A percentile compares a stretch with the other conserved stretches of the same genome.
These are phyloP conservation scores for Heliconius hermathena DNA, from an alignment of 1,140 invertebrate genomes.

Conservation along the genomic window DNA sequence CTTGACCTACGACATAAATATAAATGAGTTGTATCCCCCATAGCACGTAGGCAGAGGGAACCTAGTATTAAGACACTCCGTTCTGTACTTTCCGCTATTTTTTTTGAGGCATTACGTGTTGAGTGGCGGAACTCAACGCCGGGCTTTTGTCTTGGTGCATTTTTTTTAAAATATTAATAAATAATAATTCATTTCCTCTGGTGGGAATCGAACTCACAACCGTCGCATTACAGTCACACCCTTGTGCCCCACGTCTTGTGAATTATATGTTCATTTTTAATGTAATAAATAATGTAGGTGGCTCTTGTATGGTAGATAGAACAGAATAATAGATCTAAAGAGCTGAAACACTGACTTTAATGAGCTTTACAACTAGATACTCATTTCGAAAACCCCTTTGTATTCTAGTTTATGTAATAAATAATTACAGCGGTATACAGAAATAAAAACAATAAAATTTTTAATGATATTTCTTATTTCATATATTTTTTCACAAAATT, in stretches of 20 bases:
- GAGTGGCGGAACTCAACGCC: no score
- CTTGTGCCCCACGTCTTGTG: neutral
- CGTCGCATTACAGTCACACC: no score
- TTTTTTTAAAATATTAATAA: no score
- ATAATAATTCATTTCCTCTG: no score
- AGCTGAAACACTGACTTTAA: constrained; percentile 11
- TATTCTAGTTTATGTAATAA: constrained; percentile 3
- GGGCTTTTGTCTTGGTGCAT: no score
- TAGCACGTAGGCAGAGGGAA: no score
- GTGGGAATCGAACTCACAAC: no score
- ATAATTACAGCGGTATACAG: neutral
- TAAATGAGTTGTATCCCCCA: no score
- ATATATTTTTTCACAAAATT: neutral
- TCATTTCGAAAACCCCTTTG: constrained; percentile 1
- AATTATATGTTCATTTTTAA: neutral
- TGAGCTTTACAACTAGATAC: neutral
- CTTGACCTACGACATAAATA: no score
- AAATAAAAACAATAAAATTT: neutral
- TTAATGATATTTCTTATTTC: neutral
- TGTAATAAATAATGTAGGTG: neutral
- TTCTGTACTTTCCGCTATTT: constrained; percentile 10
- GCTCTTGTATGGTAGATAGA: neutral
- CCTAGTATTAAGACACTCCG: no score
- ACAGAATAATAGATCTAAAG: constrained; percentile 2
- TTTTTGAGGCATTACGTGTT: no score